These are phyloP conservation scores for Boleophthalmus pectinirostris DNA, from an alignment of 2,113 vertebrate genomes.

Conservation along the genomic window DNA sequence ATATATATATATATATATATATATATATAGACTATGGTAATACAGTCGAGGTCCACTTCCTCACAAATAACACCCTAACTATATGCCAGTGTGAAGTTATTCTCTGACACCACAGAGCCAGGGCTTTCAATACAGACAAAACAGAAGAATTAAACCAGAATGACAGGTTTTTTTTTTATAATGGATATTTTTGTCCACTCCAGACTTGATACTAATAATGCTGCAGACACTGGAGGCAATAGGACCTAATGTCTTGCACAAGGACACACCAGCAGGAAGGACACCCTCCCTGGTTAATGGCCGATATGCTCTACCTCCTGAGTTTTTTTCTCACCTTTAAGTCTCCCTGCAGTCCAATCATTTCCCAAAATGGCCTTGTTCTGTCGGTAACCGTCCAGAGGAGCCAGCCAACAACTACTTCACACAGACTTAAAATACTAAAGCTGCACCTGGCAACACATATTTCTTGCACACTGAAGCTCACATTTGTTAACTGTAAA, in stretches of 20 bases:
- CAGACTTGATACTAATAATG: not conserved
- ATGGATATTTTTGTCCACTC: not conserved
- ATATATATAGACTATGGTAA: too few relatives aligned
- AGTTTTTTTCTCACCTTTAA: not conserved
- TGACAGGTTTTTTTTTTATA: not conserved
- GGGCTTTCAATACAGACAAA: not conserved
- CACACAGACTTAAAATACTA: not conserved
- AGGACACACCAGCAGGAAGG: not conserved
- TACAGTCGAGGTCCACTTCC: too few relatives aligned
- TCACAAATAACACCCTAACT: too few relatives aligned
- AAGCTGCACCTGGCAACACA: not conserved
- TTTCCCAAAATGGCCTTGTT: slow-evolving; percentile 4
- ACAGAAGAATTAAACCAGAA: not conserved
- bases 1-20: too few relatives aligned
- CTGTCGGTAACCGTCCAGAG: not conserved
- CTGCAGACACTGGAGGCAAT: not conserved
- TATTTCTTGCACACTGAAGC: not conserved
- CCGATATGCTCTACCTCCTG: not conserved
- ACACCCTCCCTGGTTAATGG: not conserved
- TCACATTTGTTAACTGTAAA: not conserved
- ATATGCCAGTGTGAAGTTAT: too few relatives aligned
- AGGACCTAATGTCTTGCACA: not conserved
- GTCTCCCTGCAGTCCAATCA: slow-evolving; percentile 1
- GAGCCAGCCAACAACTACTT: not conserved
- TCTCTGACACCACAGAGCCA: not conserved